Conservation (phyloP, 1,140 invertebrate genomes). For the Drosophila mojavensis region DNA sequence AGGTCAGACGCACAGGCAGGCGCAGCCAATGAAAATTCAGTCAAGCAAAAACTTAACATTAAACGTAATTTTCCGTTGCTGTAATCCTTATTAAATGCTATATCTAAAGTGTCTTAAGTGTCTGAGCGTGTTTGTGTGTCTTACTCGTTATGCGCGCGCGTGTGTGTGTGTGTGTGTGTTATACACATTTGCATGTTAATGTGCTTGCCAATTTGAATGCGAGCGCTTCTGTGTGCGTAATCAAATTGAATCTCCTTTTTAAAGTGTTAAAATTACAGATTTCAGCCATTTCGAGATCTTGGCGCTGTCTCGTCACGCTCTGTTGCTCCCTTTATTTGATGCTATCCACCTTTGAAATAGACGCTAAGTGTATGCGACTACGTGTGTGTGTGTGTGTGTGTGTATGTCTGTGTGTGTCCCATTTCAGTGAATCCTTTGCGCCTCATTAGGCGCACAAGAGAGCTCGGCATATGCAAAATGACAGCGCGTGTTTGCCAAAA, state of each 20-base stretch:
- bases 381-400: neutral
- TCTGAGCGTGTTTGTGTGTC: conserved; percentile 7
- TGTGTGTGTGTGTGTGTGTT: neutral
- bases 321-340: conserved; percentile 59
- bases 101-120: conserved; percentile 39
- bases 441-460: conserved; percentile 53
- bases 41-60: conserved; percentile 64
- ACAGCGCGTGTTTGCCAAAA: conserved; percentile 22
- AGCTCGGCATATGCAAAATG: conserved; percentile 50
- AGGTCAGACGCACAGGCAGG: conserved; percentile 14
- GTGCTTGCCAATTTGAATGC: conserved; percentile 62
- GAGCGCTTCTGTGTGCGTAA: conserved; percentile 45
- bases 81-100: conserved; percentile 74
- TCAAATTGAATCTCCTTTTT: conserved; percentile 66
- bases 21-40: conserved; percentile 52
- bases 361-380: neutral
- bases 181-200: conserved; percentile 69
- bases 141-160: too few relatives aligned
- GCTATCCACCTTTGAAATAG: conserved; percentile 45
- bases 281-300: conserved; percentile 57
- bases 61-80: conserved; percentile 73
- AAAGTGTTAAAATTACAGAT: conserved; percentile 67
- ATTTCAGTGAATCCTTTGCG: conserved; percentile 12
- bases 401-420: neutral
- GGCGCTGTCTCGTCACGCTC: conserved; percentile 48